Base-by-base conservation (phyloP, 2,888 invertebrate genomes). In the Zygothrica quintamaculata region DNA sequence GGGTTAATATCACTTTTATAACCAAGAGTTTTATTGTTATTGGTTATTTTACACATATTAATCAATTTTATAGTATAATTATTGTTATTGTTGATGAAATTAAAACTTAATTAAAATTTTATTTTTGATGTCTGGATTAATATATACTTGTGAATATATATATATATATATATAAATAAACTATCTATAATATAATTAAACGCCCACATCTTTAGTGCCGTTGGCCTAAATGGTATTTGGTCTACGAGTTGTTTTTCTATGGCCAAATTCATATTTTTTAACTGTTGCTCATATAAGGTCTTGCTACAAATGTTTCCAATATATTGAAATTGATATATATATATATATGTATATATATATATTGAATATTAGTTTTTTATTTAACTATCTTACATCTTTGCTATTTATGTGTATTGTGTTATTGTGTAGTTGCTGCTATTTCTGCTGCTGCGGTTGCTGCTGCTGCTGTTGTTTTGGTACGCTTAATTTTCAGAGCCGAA, bases 401-500 rank as follows among this genome's bases (percentile, higher is more conserved):
- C 8, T 26, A 26, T 26, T 26, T 26, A 26, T 8, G 26, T 34
- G 25, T n/a, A 18, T 16, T 34, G 6, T n/a, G n/a, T n/a, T 42
- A 25, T 12, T 9, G 18, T 1, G 4, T 39, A 39, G 9, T 34
- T 29, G 34, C 59, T 26, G 50, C 36, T 55, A n/a, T 46, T 11
- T 31, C 1, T 46, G 6, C 26, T 61, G n/a, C n/a, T n/a, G n/a
- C n/a, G n/a, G n/a, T 52, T 48, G 44, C 46, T 58, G 40, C 51
- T 46, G 47, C 44, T 71, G 52, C 18, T 22, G 5, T 40, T 68
- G 18, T 56, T 62, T 43, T 46, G 72, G 56, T 84, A 56, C 66
- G 62, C 46, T 77, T 66, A 71, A 52, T 87, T 74, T 85, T 72
- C 55, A 87, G 85, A 85, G 85, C 84, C 78, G 78, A 82, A 80